phyloP scores from a whole-genome alignment of 2,888 invertebrate species.

The Dicycla oo region DNA sequence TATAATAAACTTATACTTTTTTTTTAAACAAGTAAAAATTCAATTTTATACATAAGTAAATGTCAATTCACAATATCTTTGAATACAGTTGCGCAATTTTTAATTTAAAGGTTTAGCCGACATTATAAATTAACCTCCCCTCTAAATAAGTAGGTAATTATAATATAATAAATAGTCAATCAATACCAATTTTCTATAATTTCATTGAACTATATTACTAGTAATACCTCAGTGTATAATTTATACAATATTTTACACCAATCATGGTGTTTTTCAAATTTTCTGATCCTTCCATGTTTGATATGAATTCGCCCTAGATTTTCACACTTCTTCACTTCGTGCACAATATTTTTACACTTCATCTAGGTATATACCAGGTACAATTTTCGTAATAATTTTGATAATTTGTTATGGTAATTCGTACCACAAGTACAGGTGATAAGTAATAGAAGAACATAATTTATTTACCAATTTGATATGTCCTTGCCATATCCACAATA shows the following conservation, averaged over 20 bases:
- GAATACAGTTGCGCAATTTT: constrained; percentile 35
- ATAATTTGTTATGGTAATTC: constrained; percentile 6
- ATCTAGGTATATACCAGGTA: constrained; percentile 49
- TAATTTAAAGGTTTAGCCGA: constrained; percentile 15
- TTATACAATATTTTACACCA: constrained; percentile 28
- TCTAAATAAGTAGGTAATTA: background rate
- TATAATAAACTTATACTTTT: background rate
- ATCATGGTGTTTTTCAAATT: constrained; percentile 35
- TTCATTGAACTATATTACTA: too few species aligned
- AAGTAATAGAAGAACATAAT: constrained; percentile 49
- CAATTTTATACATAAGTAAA: constrained; percentile 4
- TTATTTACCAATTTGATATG: constrained; percentile 66
- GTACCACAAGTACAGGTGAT: constrained; percentile 39
- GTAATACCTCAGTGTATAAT: too few species aligned
- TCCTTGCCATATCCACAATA: constrained; percentile 39
- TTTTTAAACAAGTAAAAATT: constrained; percentile 3
- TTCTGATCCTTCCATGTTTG: constrained; percentile 28
- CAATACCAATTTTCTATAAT: constrained; percentile 17
- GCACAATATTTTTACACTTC: background rate
- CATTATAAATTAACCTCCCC: background rate
- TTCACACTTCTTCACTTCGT: too few species aligned
- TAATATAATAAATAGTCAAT: constrained; percentile 31
- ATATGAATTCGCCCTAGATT: constrained; percentile 46
- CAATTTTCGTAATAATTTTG: constrained; percentile 37
- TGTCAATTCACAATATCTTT: constrained; percentile 29